Evolutionary conservation across 2,113 vertebrate genomes (phyloP), one percentile per base, ranked within the genome.

Genomic region (Campylomormyrus numenius): DNA sequence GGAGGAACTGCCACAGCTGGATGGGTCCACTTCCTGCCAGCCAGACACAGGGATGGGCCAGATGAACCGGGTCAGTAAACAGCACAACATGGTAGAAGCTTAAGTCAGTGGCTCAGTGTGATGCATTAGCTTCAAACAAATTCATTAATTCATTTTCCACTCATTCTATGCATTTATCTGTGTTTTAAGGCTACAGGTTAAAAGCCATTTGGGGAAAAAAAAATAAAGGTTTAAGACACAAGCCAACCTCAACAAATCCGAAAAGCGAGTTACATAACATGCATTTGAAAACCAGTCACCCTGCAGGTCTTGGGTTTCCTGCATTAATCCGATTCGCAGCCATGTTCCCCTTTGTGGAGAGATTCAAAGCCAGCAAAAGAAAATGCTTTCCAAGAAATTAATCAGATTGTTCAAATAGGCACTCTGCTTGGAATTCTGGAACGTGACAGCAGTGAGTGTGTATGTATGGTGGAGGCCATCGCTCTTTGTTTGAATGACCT

Each of bases 1-100:
- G 95, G 89, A 99, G 96, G 94, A 99, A 99, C 95, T 99, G 98
- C 98, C 98, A 99, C 94, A 99, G 97, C 91, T 99, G 98, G 94
- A 99, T 99, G 85, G 98, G 98, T 91, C 98, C 98, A 8, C 98
- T 99, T 95, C 98, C 98, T 99, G 92, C 86, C 56, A 91, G 91
- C 92, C 92, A 90, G 92, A 92, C 94, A 94, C 93, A 94, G 87
- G 91, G 86, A 90, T 5, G 19, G 21, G 19, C 8, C 17, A 15
- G 87, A 31, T 46, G 56, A n/a, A 53, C 56, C 53, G 11, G 42
- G 53, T 27, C 86, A 52, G 62, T 11, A 10, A 27, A 70, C 62
- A 70, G 62, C n/a, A 70, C 10, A 70, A 27, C 62, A 70, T 31
- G 49, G 17, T 35, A 27, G 45, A 50, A 31, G 8, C 49, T 53